These are phyloP conservation scores for Apodemia mormo DNA, from an alignment of 2,888 invertebrate genomes.

Conservation along the genomic window DNA sequence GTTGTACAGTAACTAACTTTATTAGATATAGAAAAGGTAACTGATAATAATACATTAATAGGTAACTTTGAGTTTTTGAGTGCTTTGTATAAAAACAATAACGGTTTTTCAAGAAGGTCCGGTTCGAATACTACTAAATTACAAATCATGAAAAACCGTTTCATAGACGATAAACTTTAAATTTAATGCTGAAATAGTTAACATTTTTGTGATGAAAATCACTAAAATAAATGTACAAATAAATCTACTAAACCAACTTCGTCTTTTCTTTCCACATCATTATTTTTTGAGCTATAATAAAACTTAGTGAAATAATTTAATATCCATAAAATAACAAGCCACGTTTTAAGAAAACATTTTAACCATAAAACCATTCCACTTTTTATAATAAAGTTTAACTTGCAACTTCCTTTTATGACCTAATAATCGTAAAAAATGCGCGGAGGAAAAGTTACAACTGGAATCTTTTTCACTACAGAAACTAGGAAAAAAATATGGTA, in stretches of 20 bases:
- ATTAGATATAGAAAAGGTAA: slow-evolving; percentile 37
- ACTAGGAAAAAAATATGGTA: background rate
- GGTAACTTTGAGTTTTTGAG: background rate
- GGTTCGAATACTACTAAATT: background rate
- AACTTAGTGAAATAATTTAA: no score
- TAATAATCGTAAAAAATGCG: background rate
- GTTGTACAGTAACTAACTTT: slow-evolving; percentile 48
- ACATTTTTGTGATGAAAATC: no score
- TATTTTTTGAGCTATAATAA: no score
- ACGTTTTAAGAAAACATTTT: background rate
- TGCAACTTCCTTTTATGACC: background rate
- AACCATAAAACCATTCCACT: background rate
- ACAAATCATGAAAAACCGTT: background rate
- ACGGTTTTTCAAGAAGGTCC: background rate
- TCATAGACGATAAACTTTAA: background rate
- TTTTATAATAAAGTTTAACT: background rate
- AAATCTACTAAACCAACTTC: no score
- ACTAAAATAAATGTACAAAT: no score
- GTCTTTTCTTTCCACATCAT: no score
- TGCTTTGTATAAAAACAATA: background rate
- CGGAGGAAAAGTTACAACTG: background rate
- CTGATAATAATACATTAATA: slow-evolving; percentile 13
- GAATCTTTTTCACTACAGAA: background rate
- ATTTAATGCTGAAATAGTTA: no score
- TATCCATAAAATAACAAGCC: no score